phyloP scores from a whole-genome alignment of 2,888 invertebrate genomes.

The Drosophila sordidula region DNA sequence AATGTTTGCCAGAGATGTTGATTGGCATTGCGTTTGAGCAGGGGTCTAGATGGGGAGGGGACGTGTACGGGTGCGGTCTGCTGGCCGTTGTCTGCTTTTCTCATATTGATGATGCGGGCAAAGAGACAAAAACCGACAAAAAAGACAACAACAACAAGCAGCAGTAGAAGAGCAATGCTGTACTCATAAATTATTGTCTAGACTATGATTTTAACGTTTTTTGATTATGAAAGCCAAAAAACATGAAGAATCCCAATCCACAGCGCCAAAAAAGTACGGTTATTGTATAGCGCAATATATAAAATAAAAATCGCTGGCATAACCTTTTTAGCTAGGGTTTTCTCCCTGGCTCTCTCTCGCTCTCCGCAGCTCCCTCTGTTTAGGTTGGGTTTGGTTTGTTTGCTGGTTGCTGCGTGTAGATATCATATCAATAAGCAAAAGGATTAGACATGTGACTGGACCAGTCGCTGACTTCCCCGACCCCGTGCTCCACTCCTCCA shows the following conservation, averaged over 20 bases:
- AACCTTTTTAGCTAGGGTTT: conserved; percentile 52
- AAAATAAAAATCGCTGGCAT: conserved; percentile 74
- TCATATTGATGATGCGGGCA: conserved; percentile 63
- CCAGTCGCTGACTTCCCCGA: conserved; percentile 37
- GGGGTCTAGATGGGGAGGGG: neutral
- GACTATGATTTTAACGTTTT: conserved; percentile 85
- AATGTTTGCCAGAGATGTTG: conserved; percentile 78
- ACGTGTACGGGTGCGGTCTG: conserved; percentile 24
- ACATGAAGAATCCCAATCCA: conserved; percentile 36
- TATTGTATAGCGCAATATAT: conserved; percentile 67
- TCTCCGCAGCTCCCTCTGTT: neutral
- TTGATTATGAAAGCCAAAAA: conserved; percentile 82
- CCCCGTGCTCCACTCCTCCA: neutral
- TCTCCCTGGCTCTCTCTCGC: conserved; percentile 15
- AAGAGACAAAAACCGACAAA: conserved; percentile 52
- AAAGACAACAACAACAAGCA: conserved; percentile 23
- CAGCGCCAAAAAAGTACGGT: conserved; percentile 12
- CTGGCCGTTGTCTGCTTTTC: conserved; percentile 43
- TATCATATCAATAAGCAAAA: conserved; percentile 82
- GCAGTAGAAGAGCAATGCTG: conserved; percentile 40
- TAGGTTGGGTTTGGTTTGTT: conserved; percentile 26
- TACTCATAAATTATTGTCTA: conserved; percentile 85
- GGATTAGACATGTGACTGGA: conserved; percentile 80
- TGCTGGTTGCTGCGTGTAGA: conserved; percentile 66
- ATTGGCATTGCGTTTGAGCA: conserved; percentile 64